These are phyloP conservation scores for Caerostris darwini DNA, from an alignment of 1,140 invertebrate species.

Conservation along the genomic window DNA sequence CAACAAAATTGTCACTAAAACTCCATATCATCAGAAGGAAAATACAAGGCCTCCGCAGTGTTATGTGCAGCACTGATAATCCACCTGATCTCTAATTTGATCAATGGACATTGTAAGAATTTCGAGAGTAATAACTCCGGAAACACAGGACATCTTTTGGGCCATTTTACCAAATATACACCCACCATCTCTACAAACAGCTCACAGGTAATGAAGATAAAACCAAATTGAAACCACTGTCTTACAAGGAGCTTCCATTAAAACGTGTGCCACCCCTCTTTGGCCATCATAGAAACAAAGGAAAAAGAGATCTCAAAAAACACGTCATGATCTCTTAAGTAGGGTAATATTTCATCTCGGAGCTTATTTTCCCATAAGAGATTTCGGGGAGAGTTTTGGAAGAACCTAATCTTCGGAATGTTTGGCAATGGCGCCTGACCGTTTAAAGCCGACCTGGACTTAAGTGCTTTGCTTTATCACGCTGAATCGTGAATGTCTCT, in stretches of 20 bases:
- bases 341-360: not conserved
- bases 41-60: no score
- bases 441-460: not conserved
- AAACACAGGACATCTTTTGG: no score
- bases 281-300: not conserved
- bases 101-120: no score
- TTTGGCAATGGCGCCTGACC: slow-evolving; percentile 14
- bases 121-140: no score
- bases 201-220: slow-evolving; percentile 18
- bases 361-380: slow-evolving; percentile 20
- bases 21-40: no score
- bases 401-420: slow-evolving; percentile 12
- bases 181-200: not conserved
- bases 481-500: not conserved
- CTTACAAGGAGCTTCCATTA: slow-evolving; percentile 27
- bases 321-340: slow-evolving; percentile 49
- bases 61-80: no score
- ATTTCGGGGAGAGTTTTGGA: slow-evolving; percentile 1
- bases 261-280: not conserved
- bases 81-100: no score
- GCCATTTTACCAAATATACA: not conserved
- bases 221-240: not conserved
- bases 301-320: slow-evolving; percentile 41
- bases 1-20: no score
- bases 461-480: slow-evolving; percentile 23